Evolutionary conservation across 2,888 invertebrate species (phyloP).

Genomic region (Melinopterus prodromus): DNA sequence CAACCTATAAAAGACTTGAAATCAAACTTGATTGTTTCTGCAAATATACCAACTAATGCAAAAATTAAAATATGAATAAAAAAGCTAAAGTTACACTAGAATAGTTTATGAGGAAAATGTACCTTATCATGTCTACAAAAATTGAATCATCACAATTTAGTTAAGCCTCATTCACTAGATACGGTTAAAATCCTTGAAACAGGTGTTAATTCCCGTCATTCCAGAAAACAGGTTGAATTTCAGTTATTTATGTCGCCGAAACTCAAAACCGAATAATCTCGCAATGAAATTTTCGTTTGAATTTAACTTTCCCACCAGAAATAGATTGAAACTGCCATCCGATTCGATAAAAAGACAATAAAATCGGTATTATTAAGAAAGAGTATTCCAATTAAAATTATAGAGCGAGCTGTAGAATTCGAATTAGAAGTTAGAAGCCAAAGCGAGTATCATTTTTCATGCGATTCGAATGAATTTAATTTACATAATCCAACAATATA

Average conservation of each 20-base stretch:
- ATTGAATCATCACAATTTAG: not conserved
- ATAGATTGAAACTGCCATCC: not conserved
- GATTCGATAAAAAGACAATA: not conserved
- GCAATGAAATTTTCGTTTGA: not conserved
- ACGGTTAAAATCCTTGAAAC: not conserved
- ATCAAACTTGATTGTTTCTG: too few relatives aligned
- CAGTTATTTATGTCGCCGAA: not conserved
- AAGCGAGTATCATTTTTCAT: not conserved
- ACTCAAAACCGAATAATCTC: not conserved
- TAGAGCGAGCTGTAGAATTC: not conserved
- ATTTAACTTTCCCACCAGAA: not conserved
- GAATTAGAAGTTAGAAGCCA: not conserved
- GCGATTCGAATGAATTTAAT: not conserved
- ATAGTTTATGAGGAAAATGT: too few relatives aligned
- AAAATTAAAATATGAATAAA: too few relatives aligned
- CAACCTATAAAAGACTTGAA: too few relatives aligned
- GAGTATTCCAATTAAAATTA: not conserved
- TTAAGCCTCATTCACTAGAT: not conserved
- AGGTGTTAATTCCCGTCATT: not conserved
- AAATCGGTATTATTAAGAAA: not conserved
- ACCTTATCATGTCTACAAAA: too few relatives aligned
- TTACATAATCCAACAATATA: slow-evolving; percentile 4
- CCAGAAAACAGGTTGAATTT: not conserved
- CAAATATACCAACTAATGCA: too few relatives aligned
- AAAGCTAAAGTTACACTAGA: too few relatives aligned